Percentiles rank a stretch among this genome's conserved stretches.
These are phyloP conservation scores for Bucorvus abyssinicus DNA, from an alignment of 2,797 vertebrate species.

Conservation along the genomic window DNA sequence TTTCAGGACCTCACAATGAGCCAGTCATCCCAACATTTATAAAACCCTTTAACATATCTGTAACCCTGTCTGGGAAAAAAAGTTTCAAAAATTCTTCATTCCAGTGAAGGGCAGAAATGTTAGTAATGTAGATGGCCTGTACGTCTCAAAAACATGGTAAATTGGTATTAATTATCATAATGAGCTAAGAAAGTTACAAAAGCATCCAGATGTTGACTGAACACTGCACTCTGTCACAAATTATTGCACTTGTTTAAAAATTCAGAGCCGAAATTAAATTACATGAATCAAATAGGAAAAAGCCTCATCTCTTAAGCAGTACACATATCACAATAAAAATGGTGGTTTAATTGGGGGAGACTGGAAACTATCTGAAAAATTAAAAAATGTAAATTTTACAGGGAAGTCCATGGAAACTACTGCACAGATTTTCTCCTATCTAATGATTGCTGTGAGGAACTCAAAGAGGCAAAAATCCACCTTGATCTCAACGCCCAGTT, in stretches of 20 bases:
- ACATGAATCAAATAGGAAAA: not conserved
- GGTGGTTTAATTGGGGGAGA: not conserved
- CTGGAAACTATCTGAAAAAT: not conserved
- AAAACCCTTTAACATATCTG: not conserved
- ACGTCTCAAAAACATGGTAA: not conserved
- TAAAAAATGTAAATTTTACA: not conserved
- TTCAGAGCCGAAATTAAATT: not conserved
- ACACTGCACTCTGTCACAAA: not conserved
- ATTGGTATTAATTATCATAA: not conserved
- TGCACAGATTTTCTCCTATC: not conserved
- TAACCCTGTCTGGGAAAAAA: not conserved
- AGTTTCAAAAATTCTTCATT: not conserved
- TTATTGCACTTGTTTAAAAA: slow-evolving; percentile 22
- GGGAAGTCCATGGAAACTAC: not conserved
- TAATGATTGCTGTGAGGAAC: not conserved
- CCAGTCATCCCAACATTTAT: not conserved
- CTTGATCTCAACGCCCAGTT: not conserved
- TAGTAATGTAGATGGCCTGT: not conserved
- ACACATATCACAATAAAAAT: not conserved
- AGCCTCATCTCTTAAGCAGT: not conserved
- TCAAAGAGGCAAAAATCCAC: not conserved
- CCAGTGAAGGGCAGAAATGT: not conserved
- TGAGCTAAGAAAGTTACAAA: slow-evolving; percentile 6
- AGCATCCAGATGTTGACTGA: slow-evolving; percentile 26
- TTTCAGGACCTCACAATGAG: not conserved